phyloP scores from a whole-genome alignment of 2,113 vertebrate genomes.

The Elgaria multicarinata region DNA sequence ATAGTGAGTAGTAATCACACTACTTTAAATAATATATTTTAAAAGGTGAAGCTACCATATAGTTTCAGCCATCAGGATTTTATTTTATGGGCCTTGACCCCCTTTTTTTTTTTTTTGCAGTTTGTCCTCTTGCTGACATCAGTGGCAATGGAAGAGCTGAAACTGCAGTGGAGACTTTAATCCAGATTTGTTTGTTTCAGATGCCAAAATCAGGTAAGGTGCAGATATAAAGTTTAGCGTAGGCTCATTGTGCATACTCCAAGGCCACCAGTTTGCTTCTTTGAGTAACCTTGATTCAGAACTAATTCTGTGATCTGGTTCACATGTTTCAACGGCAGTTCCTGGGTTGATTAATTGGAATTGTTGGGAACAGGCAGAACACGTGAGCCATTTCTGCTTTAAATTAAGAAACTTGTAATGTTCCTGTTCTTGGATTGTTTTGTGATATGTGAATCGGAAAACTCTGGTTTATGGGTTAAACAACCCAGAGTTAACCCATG shows the following conservation, averaged over 20 bases:
- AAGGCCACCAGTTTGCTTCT: neutral
- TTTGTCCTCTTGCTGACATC: neutral
- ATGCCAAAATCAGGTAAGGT: neutral
- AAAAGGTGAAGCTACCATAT: neutral
- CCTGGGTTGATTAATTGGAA: too few species aligned
- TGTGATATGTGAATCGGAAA: too few species aligned
- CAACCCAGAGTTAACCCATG: neutral
- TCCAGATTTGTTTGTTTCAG: neutral
- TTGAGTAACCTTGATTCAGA: neutral
- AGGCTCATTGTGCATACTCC: neutral
- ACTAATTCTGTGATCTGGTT: neutral
- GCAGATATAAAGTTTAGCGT: neutral
- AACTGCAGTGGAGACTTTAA: neutral
- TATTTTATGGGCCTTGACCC: neutral
- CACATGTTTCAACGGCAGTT: too few species aligned
- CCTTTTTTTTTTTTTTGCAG: too few species aligned
- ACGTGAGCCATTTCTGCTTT: too few species aligned
- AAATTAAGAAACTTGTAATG: too few species aligned
- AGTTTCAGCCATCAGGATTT: neutral
- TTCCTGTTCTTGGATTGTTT: too few species aligned
- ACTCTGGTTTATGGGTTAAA: too few species aligned
- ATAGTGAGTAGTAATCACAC: neutral
- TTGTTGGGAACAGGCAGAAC: too few species aligned
- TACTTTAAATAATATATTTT: neutral
- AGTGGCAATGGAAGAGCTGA: neutral